Evolutionary conservation across 2,888 invertebrate species (phyloP), one percentile per base, ranked within the genome.

Genomic region (Bombylius discolor): DNA sequence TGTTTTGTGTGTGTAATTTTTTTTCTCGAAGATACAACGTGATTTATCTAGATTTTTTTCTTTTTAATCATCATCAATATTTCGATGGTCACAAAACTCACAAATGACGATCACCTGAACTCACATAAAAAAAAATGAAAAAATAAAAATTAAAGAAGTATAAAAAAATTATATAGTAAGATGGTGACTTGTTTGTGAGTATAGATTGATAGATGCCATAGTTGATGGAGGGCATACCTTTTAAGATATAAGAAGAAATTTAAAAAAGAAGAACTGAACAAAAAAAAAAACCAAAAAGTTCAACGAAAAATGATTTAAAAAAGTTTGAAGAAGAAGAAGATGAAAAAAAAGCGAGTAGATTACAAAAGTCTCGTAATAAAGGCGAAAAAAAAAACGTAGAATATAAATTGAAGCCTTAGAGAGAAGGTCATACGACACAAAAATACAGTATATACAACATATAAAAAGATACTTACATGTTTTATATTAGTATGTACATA

Each of bases 371-470:
- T 23, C 45, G 49, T 49, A 54, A 54, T 45, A 34, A 45, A 54
- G 54, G 54, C 49, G 48, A 49, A 49, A 42, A 5, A 49, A 51
- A 45, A 55, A 50, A 47, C 55, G 55, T 55, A 55, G 50, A 55
- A 55, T 55, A 55, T 36, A 36, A 36, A 55, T 46, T 49, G 46
- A 50, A 51, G 55, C 47, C 53, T 48, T 33, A 50, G 50, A 51
- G 50, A 51, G 50, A 55, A 55, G 56, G 52, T 52, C 56, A 56
- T 51, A 50, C 49, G 56, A 56, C 53, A 53, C 49, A 49, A 45
- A 23, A 23, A 23, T 23, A 23, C 23, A 23, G 23, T 23, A n/a
- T n/a, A n/a, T n/a, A 55, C 51, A 55, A 50, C 53, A 53, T 56
- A 23, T 23, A 23, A 23, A 23, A 23, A 23, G 23, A 23, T 23